Evolutionary conservation across 2,888 invertebrate genomes (phyloP).

Genomic region (Zele albiditarsus): DNA sequence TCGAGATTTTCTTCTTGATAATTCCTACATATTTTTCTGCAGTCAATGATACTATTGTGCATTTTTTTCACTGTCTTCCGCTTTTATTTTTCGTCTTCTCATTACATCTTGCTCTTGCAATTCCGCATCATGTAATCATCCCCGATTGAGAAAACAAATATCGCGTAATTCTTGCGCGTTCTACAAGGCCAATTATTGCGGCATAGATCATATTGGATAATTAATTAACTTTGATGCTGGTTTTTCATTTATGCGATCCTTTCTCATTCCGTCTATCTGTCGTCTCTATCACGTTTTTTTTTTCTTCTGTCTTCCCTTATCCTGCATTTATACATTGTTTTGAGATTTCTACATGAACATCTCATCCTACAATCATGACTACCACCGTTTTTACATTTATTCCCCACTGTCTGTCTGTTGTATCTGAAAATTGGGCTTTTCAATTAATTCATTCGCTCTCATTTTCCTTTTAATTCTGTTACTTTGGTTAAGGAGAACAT

Average conservation of each 20-base stretch:
- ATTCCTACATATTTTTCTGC: no score
- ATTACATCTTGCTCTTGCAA: no score
- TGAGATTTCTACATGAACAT: conserved; percentile 9
- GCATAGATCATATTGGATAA: no score
- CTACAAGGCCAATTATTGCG: no score
- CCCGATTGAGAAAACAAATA: no score
- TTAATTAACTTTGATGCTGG: neutral
- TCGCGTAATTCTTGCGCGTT: no score
- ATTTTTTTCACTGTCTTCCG: no score
- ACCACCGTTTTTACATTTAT: neutral
- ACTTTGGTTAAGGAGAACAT: conserved; percentile 29
- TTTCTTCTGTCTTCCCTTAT: conserved; percentile 19
- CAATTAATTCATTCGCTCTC: neutral
- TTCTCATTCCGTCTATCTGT: neutral
- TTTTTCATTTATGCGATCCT: neutral
- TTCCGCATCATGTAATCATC: no score
- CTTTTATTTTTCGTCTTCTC: no score
- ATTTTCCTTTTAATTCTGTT: neutral
- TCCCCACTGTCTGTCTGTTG: neutral
- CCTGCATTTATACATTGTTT: neutral
- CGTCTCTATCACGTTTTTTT: neutral
- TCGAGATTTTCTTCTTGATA: no score
- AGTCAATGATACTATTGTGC: no score
- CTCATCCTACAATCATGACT: conserved; percentile 28
- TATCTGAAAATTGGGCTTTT: neutral